These are phyloP conservation scores for Cotesia congregata DNA, from an alignment of 2,888 invertebrate genomes.

Conservation along the genomic window DNA sequence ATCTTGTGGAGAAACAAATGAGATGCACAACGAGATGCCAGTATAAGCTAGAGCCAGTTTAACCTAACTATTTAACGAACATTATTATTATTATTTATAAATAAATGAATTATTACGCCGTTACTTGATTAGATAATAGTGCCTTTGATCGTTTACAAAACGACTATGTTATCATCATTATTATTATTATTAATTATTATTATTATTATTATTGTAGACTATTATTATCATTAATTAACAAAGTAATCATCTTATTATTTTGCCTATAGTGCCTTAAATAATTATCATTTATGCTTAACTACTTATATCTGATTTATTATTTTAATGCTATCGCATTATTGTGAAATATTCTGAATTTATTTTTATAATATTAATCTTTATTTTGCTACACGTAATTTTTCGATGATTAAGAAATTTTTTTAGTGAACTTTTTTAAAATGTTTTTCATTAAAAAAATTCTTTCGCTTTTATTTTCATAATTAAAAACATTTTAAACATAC, in stretches of 20 bases:
- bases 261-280: neutral
- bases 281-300: neutral
- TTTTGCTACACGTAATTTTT: no score
- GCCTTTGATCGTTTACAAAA: conserved; percentile 60
- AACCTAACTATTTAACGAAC: conserved; percentile 57
- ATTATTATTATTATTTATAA: conserved; percentile 43
- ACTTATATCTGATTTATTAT: neutral
- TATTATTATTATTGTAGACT: neutral
- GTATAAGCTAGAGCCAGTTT: conserved; percentile 67
- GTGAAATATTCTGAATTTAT: neutral
- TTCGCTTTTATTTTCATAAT: no score
- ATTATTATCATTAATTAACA: neutral
- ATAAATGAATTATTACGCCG: conserved; percentile 52
- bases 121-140: conserved; percentile 62
- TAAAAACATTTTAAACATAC: no score
- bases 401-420: conserved; percentile 29
- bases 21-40: conserved; percentile 62
- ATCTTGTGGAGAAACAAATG: neutral
- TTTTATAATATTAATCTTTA: no score
- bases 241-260: neutral
- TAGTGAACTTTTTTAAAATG: neutral
- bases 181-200: conserved; percentile 46
- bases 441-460: no score
- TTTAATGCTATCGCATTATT: neutral
- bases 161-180: conserved; percentile 52